Evolutionary conservation across 30 jellyfish, hydroid and myxozoan genomes (phyloP).

Genomic region (Rhopilema esculentum): DNA sequence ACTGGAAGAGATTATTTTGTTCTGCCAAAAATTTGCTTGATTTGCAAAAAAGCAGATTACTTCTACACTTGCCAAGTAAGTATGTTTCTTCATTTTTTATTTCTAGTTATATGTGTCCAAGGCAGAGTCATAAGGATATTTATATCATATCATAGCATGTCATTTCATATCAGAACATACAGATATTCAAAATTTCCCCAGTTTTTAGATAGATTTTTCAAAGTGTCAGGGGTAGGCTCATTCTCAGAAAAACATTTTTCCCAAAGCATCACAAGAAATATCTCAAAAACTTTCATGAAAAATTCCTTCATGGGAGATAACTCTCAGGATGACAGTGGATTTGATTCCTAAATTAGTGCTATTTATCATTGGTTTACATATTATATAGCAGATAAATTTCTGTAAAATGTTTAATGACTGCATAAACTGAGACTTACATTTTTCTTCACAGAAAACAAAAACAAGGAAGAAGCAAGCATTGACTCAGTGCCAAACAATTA

Average conservation of each 20-base stretch:
- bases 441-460: constrained; percentile 35
- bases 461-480: constrained; percentile 39
- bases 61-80: constrained; percentile 31
- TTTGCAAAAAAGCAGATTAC: constrained; percentile 27
- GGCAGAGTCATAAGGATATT: neutral
- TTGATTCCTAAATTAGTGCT: neutral
- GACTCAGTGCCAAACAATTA: constrained; percentile 37
- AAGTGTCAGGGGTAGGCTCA: neutral
- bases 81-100: neutral
- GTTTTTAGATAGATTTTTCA: neutral
- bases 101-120: neutral
- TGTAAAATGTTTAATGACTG: constrained; percentile 2
- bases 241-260: neutral
- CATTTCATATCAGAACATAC: neutral
- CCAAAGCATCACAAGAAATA: neutral
- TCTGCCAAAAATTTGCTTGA: constrained; percentile 37
- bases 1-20: constrained; percentile 4
- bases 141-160: neutral
- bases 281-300: neutral
- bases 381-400: neutral
- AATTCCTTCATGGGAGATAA: neutral
- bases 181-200: neutral
- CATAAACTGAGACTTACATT: constrained; percentile 9
- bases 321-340: neutral
- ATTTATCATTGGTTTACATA: neutral